A percentile compares a stretch with the other conserved stretches of the same genome.
Evolutionary conservation across 2,797 vertebrate genomes (phyloP).

Genomic region (Falco concolor): DNA sequence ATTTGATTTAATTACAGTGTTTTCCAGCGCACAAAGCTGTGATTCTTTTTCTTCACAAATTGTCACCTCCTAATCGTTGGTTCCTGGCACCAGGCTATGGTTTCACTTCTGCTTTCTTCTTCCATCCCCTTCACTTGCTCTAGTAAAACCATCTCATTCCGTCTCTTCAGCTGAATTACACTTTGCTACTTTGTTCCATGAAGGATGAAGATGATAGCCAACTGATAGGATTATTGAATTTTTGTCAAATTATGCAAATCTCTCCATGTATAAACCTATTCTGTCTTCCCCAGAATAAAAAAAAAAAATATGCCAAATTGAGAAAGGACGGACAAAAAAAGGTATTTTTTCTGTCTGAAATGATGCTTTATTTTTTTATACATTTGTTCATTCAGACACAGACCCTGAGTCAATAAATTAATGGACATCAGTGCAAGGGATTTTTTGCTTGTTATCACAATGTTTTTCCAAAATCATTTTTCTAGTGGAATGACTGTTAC

Average conservation of each 20-base stretch:
- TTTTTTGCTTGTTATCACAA: not conserved
- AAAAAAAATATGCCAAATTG: not conserved
- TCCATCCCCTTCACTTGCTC: not conserved
- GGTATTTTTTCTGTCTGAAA: not conserved
- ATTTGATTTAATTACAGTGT: not conserved
- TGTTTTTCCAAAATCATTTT: not conserved
- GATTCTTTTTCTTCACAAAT: not conserved
- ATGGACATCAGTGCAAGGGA: not conserved
- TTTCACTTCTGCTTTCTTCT: not conserved
- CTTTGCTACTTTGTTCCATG: not conserved
- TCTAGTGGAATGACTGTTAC: not conserved
- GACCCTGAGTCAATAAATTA: not conserved
- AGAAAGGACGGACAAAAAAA: not conserved
- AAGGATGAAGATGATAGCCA: not conserved
- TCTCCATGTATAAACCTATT: not conserved
- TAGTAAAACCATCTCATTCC: not conserved
- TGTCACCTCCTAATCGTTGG: not conserved
- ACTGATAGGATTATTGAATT: not conserved
- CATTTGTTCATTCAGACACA: fast-evolving
- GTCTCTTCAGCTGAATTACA: not conserved
- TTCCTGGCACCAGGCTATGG: not conserved
- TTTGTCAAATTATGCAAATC: not conserved
- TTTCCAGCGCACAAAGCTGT: not conserved
- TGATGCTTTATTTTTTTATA: not conserved
- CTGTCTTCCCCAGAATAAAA: not conserved